These are phyloP conservation scores for Synaphobranchus kaupii DNA, from an alignment of 2,797 vertebrate species.

Conservation along the genomic window DNA sequence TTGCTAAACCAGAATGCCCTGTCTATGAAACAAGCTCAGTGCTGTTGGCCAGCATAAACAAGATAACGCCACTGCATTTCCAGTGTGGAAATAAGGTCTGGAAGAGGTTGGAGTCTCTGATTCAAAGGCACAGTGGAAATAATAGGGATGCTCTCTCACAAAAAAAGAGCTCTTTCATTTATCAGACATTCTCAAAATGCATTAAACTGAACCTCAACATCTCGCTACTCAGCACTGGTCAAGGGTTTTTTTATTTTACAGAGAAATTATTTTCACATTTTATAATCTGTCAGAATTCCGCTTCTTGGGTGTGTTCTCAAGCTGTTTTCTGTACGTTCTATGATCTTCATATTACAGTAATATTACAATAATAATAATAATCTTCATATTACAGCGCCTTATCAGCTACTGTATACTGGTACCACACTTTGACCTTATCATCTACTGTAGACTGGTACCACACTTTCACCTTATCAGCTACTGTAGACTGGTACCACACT, in stretches of 20 bases:
- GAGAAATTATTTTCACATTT: not conserved
- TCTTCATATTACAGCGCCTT: too few relatives aligned
- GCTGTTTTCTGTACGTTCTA: not conserved
- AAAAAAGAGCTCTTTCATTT: not conserved
- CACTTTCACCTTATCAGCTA: too few relatives aligned
- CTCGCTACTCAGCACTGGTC: not conserved
- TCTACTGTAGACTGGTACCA: too few relatives aligned
- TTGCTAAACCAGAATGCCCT: not conserved
- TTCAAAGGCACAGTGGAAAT: not conserved
- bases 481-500: too few relatives aligned
- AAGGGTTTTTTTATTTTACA: not conserved
- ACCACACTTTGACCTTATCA: too few relatives aligned
- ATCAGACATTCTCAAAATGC: not conserved
- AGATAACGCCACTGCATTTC: not conserved
- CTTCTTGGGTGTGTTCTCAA: not conserved
- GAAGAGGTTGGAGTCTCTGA: not conserved
- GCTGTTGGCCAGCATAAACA: not conserved
- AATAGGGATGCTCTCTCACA: not conserved
- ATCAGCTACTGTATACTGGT: too few relatives aligned
- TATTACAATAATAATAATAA: too few relatives aligned
- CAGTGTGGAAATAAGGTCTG: constrained; percentile 1
- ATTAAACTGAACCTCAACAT: not conserved
- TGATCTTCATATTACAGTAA: not conserved
- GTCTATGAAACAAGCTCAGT: not conserved
- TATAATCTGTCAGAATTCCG: not conserved